These are phyloP conservation scores for Parazoanthus atlanticus DNA, from an alignment of 92 coral and sea anemone species.

Conservation along the genomic window DNA sequence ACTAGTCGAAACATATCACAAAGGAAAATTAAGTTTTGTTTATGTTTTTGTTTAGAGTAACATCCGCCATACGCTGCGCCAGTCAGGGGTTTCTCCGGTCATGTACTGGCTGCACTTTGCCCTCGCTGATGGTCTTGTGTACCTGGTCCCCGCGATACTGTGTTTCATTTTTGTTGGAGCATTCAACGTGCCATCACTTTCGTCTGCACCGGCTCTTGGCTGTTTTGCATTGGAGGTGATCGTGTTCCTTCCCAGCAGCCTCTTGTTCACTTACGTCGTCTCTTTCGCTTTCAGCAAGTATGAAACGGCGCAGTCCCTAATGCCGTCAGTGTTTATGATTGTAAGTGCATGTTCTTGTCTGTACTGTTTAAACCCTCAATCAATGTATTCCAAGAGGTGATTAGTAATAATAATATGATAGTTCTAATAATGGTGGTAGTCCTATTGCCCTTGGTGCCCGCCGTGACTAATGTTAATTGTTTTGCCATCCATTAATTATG, in stretches of 20 bases:
- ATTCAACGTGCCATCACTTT: conserved; percentile 62
- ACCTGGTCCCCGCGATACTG: conserved; percentile 62
- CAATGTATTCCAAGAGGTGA: too few species aligned
- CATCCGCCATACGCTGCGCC: conserved; percentile 74
- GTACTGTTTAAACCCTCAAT: neutral
- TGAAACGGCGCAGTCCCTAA: conserved; percentile 73
- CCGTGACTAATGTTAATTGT: too few species aligned
- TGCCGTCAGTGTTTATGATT: conserved; percentile 52
- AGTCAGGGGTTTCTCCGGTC: conserved; percentile 72
- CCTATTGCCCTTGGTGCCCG: too few species aligned
- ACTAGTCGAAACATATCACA: too few species aligned
- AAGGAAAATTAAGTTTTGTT: neutral
- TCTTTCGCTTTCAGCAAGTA: conserved; percentile 81
- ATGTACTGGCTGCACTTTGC: conserved; percentile 77
- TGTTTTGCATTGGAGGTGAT: conserved; percentile 67
- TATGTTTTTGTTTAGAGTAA: conserved; percentile 45
- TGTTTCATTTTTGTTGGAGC: conserved; percentile 76
- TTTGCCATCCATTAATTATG: too few species aligned
- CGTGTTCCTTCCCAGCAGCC: conserved; percentile 65
- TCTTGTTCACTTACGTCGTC: conserved; percentile 66
- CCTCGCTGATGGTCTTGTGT: conserved; percentile 65
- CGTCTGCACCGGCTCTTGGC: conserved; percentile 84
- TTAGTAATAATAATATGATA: too few species aligned
- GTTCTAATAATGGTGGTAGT: too few species aligned
- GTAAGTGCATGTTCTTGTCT: conserved; percentile 56